Evolutionary conservation across 2,888 invertebrate species (phyloP), one percentile per base, ranked within the genome.

Genomic region (Cephonodes hylas): DNA sequence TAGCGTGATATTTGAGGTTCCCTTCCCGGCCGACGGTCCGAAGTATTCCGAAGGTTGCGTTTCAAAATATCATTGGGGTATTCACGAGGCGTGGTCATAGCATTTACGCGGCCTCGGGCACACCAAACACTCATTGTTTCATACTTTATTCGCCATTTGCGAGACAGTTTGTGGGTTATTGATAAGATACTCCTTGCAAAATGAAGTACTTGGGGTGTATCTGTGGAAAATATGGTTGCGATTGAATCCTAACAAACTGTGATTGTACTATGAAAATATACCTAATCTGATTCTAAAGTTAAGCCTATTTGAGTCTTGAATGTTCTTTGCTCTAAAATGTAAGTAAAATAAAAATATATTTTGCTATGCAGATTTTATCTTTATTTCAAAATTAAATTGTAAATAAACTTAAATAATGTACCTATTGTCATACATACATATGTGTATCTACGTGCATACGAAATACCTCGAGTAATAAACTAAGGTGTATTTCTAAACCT

Each of bases 41-140:
- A 80, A 75, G 72, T 74, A 68, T 74, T 66, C 60, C 58, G 65
- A 69, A 65, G 71, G 71, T 76, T 73, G 74, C 68, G 79, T 71
- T 78, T 77, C 73, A 20, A 74, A 76, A 79, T 80, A 81, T 71
- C 67, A 61, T 61, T 65, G 67, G 67, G 69, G 67, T 68, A 67
- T 65, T 60, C 62, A 65, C 59, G 63, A 72, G 76, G 77, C 73
- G 76, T 73, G 77, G 68, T 70, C 65, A 63, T 63, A 67, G 67
- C 67, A 64, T 65, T 66, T 59, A 42, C 45, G n/a, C 59, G 63
- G 65, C 65, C 68, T 71, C 68, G 68, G 61, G 60, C 64, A 61
- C 46, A 3, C 57, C 27, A 53, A 46, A 53, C 18, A 53, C 18
- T 18, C 53, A 53, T 53, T 53, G 53, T 53, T 53, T 18, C 31